Evolutionary conservation across 2,113 vertebrate genomes (phyloP).

Genomic region (Cyanoramphus novaezelandiae): DNA sequence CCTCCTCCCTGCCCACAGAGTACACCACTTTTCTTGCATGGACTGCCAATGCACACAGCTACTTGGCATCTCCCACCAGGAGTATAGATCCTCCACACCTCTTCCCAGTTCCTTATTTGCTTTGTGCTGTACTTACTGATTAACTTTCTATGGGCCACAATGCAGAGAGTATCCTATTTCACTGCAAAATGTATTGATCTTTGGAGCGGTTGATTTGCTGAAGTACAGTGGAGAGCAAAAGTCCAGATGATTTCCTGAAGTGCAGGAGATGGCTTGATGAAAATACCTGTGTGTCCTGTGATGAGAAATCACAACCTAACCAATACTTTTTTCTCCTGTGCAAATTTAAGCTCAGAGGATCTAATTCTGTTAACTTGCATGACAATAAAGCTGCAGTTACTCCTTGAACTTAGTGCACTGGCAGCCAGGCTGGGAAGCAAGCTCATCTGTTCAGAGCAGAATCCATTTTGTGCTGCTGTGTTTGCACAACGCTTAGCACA

Average conservation of each 20-base stretch:
- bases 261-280: neutral
- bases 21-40: neutral
- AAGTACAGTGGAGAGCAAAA: neutral
- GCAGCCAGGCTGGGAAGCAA: neutral
- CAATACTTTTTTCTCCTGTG: neutral
- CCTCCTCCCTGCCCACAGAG: neutral
- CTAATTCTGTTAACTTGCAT: neutral
- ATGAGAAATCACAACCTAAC: neutral
- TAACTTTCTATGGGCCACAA: neutral
- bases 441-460: neutral
- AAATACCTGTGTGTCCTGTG: neutral
- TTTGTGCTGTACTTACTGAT: neutral
- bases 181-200: neutral
- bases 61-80: neutral
- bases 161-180: neutral
- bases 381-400: neutral
- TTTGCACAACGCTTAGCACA: slow-evolving; percentile 8
- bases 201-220: neutral
- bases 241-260: neutral
- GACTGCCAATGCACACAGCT: neutral
- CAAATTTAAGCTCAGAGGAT: neutral
- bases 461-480: slow-evolving; percentile 8
- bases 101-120: slow-evolving; percentile 39
- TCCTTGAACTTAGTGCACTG: neutral
- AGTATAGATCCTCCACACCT: neutral